These are phyloP conservation scores for Chelidonichthys spinosus DNA, from an alignment of 2,797 vertebrate genomes.

Conservation along the genomic window DNA sequence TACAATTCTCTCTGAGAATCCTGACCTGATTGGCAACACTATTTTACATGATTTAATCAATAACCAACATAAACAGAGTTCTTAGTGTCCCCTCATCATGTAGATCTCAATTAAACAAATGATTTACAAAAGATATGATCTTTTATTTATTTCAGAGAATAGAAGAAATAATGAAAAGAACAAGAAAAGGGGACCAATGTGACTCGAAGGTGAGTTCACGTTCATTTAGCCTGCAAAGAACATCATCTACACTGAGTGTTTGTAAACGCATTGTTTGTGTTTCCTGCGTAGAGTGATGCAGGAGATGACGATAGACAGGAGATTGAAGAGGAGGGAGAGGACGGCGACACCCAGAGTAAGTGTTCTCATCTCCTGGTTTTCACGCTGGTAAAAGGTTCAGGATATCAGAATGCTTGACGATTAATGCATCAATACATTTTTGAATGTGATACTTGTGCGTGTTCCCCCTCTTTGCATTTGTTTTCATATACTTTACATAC, in stretches of 20 bases:
- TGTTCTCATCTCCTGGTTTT: not conserved
- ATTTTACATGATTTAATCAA: not conserved
- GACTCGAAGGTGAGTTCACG: constrained; percentile 85
- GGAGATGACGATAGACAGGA: constrained; percentile 67
- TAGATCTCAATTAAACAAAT: not conserved
- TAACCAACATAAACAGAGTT: not conserved
- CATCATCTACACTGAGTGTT: not conserved
- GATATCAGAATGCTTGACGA: not conserved
- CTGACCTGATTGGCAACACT: not conserved
- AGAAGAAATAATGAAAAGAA: constrained; percentile 97
- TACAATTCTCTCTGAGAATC: not conserved
- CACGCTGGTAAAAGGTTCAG: not conserved
- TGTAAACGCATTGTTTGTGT: constrained; percentile 17
- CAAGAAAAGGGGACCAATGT: constrained; percentile 87
- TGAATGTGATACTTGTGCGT: not conserved
- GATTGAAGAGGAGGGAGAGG: constrained; percentile 70
- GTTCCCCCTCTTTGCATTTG: not conserved
- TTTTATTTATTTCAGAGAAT: constrained; percentile 86
- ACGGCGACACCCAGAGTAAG: constrained; percentile 77
- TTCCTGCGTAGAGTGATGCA: constrained; percentile 69
- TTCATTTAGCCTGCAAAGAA: not conserved
- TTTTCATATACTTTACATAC: constrained; percentile 33
- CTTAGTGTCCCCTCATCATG: not conserved
- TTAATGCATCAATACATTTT: not conserved
- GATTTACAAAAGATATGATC: not conserved